Base-by-base conservation (phyloP, 2,113 vertebrate genomes). In the Platycercus adscitus region DNA sequence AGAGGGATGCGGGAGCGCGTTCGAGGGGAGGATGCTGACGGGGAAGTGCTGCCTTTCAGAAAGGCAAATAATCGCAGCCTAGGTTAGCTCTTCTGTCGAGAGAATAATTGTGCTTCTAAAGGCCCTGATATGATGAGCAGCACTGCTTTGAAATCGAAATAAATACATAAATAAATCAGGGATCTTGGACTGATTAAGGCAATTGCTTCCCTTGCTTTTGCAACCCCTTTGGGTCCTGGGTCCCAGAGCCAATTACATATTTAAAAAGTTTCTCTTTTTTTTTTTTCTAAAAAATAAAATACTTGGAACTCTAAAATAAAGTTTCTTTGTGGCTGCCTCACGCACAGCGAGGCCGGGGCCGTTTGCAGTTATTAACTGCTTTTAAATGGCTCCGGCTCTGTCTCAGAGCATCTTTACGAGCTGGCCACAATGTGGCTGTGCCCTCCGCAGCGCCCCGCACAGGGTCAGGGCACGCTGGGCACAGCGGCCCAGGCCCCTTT, bases 171-270 rank as follows among this genome's bases (percentile, higher is more conserved):
- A 97, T 97, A 97, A 97, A 97, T 97, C 94, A 97, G 77, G 65
- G 92, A 96, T 93, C 91, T 96, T 96, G 95, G 93, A 90, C 92
- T 95, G 97, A 97, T 96, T 95, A 96, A 96, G 96, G 95, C 95
- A 88, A 96, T 93, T 89, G 95, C 94, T 95, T 96, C 95, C 93
- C 92, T 94, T 94, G 94, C 92, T 97, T 96, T 95, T 85, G 90
- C 76, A 96, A 92, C 93, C 96, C 96, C 94, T 95, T 95, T 95
- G 93, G 96, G 95, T 87, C 95, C 88, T 82, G 90, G 91, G 85
- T 98, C 95, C 95, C 95, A 95, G 92, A 96, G 95, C 97, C 95
- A 97, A 98, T 96, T 96, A 97, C 95, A 97, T 96, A 97, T 98
- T 97, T 98, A 66, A 94, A 95, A 96, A 96, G 91, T 94, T 92